Evolutionary conservation across 2,113 vertebrate species (phyloP).

Genomic region (Lutjanus erythropterus): DNA sequence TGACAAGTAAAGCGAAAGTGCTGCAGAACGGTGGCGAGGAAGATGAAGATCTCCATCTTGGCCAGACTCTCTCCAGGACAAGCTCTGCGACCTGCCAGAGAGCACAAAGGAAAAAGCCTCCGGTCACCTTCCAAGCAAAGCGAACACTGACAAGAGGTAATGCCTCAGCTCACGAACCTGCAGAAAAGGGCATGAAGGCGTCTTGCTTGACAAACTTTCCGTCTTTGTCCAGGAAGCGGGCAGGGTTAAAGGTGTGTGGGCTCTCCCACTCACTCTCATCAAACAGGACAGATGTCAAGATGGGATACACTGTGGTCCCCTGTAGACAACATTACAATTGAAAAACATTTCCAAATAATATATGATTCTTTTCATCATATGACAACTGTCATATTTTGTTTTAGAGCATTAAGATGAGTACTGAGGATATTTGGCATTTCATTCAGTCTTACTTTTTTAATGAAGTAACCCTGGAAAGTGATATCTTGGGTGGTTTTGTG

Average conservation of each 20-base stretch:
- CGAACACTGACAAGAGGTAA: accelerated
- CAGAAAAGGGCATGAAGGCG: conserved; percentile 68
- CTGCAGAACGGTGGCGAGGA: conserved; percentile 84
- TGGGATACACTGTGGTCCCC: conserved; percentile 56
- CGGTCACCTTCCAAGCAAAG: accelerated
- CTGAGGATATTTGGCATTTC: no score
- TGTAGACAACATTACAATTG: not conserved
- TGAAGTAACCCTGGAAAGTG: conserved; percentile 51
- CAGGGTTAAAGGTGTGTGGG: conserved; percentile 48
- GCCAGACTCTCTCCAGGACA: conserved; percentile 84
- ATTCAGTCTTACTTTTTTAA: conserved; percentile 18
- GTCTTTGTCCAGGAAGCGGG: conserved; percentile 68
- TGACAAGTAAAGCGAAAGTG: conserved; percentile 81
- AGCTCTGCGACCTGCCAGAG: conserved; percentile 75
- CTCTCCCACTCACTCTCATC: conserved; percentile 63
- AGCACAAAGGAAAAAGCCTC: accelerated
- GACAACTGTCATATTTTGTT: not conserved
- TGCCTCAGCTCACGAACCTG: conserved; percentile 27
- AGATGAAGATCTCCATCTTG: conserved; percentile 87
- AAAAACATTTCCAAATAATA: no score
- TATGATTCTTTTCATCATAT: no score
- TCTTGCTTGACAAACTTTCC: conserved; percentile 60
- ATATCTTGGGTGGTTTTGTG: conserved; percentile 39
- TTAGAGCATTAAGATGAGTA: not conserved
- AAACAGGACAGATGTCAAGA: conserved; percentile 48